phyloP scores from a whole-genome alignment of 2,113 vertebrate species.

The Diadophis punctatus region DNA sequence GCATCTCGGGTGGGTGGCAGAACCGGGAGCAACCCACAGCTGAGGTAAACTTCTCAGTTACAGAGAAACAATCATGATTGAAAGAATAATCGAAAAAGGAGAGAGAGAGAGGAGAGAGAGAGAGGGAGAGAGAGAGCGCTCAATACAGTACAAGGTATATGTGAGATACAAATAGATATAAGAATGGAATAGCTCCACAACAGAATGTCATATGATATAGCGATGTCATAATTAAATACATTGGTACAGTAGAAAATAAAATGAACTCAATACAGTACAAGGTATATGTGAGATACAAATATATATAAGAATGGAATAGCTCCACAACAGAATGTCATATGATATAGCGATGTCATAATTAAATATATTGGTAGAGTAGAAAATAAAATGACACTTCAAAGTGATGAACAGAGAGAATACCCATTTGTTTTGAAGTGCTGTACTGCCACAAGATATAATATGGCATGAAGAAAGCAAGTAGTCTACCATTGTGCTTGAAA shows the following conservation, averaged over 20 bases:
- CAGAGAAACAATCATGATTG: not conserved
- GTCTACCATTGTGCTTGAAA: constrained; percentile 1
- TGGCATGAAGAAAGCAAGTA: constrained; percentile 13
- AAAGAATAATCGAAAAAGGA: not conserved
- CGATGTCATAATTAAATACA: not conserved
- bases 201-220: constrained; percentile 7
- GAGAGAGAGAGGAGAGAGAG: not conserved
- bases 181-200: not conserved
- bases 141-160: not conserved
- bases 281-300: not conserved
- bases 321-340: not conserved
- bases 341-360: not conserved
- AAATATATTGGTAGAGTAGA: not conserved
- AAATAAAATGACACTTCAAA: constrained; percentile 5
- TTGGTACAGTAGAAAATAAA: not conserved
- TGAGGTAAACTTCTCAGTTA: not conserved
- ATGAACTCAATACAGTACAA: not conserved
- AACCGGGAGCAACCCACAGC: no score
- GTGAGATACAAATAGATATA: not conserved
- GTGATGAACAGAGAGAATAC: constrained; percentile 19
- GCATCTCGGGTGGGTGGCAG: no score
- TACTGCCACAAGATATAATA: constrained; percentile 21
- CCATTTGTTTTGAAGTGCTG: constrained; percentile 5
- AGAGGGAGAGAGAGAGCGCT: not conserved
- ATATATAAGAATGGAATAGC: not conserved